phyloP scores from a whole-genome alignment of 1,140 invertebrate genomes.

The Trypoxylus dichotomus region DNA sequence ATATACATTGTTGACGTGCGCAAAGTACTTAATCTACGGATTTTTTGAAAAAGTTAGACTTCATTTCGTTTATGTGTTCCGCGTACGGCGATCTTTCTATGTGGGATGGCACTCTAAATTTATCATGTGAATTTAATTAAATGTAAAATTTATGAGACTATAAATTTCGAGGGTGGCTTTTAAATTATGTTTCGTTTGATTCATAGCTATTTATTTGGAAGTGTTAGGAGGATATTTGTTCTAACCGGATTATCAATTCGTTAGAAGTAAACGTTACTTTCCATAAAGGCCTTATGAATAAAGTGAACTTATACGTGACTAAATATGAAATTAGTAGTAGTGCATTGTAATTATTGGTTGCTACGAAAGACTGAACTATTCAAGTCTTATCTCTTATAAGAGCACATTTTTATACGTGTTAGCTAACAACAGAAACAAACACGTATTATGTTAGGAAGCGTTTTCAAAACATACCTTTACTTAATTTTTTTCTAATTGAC shows the following conservation, averaged over 20 bases:
- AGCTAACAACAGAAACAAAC: too few species aligned
- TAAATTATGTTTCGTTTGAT: neutral
- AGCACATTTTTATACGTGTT: too few species aligned
- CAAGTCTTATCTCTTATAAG: too few species aligned
- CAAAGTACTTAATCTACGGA: neutral
- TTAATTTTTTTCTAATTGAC: too few species aligned
- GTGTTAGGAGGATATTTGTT: neutral
- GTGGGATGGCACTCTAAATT: neutral
- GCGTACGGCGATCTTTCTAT: neutral
- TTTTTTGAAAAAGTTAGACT: neutral
- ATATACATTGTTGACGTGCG: neutral
- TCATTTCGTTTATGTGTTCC: neutral
- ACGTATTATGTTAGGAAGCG: too few species aligned
- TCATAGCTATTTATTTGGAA: constrained; percentile 3
- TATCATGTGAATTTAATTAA: constrained; percentile 16
- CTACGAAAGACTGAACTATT: too few species aligned
- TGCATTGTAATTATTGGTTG: too few species aligned
- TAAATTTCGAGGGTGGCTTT: neutral
- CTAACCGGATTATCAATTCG: neutral
- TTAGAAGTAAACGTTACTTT: too few species aligned
- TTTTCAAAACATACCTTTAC: too few species aligned
- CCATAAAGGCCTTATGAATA: too few species aligned
- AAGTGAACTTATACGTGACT: too few species aligned
- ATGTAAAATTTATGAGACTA: neutral
- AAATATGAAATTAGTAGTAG: too few species aligned